Conservation (phyloP, 2,113 vertebrate genomes). For the Speoplatyrhinus poulsoni region DNA sequence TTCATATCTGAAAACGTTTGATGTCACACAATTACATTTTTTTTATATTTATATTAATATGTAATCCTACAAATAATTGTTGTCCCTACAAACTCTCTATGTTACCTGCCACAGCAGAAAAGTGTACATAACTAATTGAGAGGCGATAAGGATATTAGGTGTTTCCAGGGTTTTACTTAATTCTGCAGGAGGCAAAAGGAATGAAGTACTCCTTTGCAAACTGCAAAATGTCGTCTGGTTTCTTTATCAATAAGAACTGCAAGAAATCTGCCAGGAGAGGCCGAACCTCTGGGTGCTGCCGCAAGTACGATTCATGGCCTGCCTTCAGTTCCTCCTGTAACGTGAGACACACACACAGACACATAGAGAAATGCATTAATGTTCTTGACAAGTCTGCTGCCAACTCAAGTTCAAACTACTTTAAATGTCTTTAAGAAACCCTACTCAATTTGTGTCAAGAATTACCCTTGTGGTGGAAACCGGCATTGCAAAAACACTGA, state of each 20-base stretch:
- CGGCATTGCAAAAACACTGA: too few species aligned
- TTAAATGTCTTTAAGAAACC: not conserved
- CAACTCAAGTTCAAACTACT: not conserved
- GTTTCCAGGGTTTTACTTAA: slow-evolving; percentile 10
- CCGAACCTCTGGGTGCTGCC: slow-evolving; percentile 84
- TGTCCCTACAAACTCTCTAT: not conserved
- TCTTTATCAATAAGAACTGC: slow-evolving; percentile 85
- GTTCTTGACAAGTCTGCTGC: not conserved
- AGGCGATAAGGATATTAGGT: not conserved
- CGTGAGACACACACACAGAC: slow-evolving; percentile 8
- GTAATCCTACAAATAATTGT: not conserved
- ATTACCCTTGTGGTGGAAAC: not conserved
- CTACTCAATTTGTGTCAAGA: not conserved
- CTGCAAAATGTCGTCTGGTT: slow-evolving; percentile 79
- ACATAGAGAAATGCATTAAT: not conserved
- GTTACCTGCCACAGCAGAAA: not conserved
- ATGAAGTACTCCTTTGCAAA: slow-evolving; percentile 86
- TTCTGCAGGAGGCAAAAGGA: slow-evolving; percentile 55
- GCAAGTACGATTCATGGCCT: slow-evolving; percentile 78
- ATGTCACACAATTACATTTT: too few species aligned
- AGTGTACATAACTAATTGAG: not conserved
- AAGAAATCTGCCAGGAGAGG: slow-evolving; percentile 86
- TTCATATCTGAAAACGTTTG: too few species aligned
- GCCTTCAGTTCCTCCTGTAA: slow-evolving; percentile 83
- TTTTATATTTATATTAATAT: not conserved